Base-by-base conservation (phyloP, 2,113 vertebrate genomes). In the Ptilonorhynchus violaceus region DNA sequence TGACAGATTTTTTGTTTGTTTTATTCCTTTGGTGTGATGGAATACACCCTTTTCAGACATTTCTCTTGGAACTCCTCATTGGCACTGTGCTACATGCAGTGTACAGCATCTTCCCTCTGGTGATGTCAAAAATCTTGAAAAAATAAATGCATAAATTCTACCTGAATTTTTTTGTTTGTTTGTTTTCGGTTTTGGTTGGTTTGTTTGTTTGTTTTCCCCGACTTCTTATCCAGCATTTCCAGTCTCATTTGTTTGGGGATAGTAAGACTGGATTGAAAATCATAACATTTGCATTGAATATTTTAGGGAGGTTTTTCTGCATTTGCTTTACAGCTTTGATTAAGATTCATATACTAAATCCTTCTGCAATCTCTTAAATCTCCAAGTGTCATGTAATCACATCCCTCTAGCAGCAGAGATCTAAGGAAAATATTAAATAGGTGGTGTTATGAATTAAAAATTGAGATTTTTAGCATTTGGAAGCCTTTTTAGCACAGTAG, bases 351-450 rank as follows among this genome's bases (percentile, higher is more conserved):
- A 12, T 18, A 23, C 30, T 84, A 91, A 92, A 95, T 92, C 95
- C 89, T 92, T 78, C 35, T 84, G 50, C 92, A 95, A 47, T 95
- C 72, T 95, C 92, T 89, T 92, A 88, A 96, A 92, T 95, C 96
- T 90, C 92, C 15, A 66, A 60, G 60, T 84, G 53, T 83, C 94
- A 39, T 80, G 42, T 92, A 95, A 91, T 74, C 89, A 81, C 83
- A 63, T 74, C 39, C 69, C 39, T 83, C 79, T 49, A 59, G 92
- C 90, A 93, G 85, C 55, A 83, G 63, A 85, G 30, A 68, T 93
- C 69, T 92, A 92, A 91, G 64, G 59, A 89, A 95, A 95, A 89
- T 89, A 92, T 77, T 78, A 70, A 88, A 91, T 67, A 92, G 64
- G 33, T 58, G 60, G 4, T 63, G 58, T 44, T 87, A 77, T 39